Percentiles rank a stretch among this genome's conserved stretches.
Evolutionary conservation across 2,888 invertebrate species (phyloP).

Genomic region (Pterobdella sp.): DNA sequence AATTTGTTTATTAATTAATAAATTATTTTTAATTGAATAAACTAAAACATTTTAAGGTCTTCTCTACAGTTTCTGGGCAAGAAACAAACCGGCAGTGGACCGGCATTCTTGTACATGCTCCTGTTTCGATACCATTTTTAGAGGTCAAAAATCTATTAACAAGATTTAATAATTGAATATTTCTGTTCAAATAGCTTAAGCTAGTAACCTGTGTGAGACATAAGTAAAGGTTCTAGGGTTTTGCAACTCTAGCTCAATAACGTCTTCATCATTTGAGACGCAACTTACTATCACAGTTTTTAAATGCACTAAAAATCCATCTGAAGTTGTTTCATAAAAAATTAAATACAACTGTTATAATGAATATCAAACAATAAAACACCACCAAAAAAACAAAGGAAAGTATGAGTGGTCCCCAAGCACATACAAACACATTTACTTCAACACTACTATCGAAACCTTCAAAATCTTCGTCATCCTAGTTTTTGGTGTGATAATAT

Average conservation of each 20-base stretch:
- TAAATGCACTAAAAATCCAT: too few species aligned
- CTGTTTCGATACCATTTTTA: constrained; percentile 65
- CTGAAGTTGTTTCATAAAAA: too few species aligned
- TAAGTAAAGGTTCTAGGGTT: too few species aligned
- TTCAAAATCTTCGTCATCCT: constrained; percentile 45
- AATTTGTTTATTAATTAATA: too few species aligned
- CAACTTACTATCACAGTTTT: too few species aligned
- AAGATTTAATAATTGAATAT: neutral
- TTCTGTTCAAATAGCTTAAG: too few species aligned
- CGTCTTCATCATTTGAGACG: too few species aligned
- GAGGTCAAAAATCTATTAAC: neutral
- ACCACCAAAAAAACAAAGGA: constrained; percentile 38
- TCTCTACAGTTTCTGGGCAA: constrained; percentile 58
- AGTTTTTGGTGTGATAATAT: constrained; percentile 39
- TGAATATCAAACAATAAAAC: neutral
- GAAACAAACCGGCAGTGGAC: constrained; percentile 62
- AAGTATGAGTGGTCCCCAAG: constrained; percentile 48
- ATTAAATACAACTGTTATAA: too few species aligned
- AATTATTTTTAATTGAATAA: neutral
- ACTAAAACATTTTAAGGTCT: constrained; percentile 41
- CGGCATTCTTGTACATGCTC: constrained; percentile 63
- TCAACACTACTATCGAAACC: constrained; percentile 46
- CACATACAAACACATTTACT: constrained; percentile 48
- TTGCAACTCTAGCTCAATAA: too few species aligned
- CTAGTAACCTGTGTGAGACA: too few species aligned